A percentile compares a stretch with the other conserved stretches of the same genome.
phyloP scores from a whole-genome alignment of 2,888 invertebrate species.

The Rhagonycha fulva region DNA sequence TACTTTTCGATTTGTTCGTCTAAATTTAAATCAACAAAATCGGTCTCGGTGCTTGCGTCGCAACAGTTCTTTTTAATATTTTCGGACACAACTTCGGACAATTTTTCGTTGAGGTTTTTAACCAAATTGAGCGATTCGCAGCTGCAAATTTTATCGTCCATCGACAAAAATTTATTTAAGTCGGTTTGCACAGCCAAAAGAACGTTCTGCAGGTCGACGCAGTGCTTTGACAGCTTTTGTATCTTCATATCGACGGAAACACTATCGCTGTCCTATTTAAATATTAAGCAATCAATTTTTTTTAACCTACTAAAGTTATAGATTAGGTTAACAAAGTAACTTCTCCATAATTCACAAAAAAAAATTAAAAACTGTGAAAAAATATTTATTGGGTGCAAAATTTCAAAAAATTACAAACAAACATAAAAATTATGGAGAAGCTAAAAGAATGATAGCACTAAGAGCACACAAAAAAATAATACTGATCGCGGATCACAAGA shows the following conservation, averaged over 20 bases:
- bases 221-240: conserved; percentile 53
- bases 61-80: not conserved
- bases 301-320: not conserved
- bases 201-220: conserved; percentile 58
- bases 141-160: conserved; percentile 33
- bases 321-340: conserved; percentile 37
- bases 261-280: conserved; percentile 3
- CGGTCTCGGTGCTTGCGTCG: conserved; percentile 38
- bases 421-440: conserved; percentile 50
- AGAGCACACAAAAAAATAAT: conserved; percentile 40
- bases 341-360: conserved; percentile 45
- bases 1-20: conserved; percentile 44
- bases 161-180: conserved; percentile 42
- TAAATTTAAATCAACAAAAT: conserved; percentile 43
- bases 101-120: conserved; percentile 40
- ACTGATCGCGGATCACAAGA: conserved; percentile 11
- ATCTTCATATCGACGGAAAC: conserved; percentile 27
- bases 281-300: not conserved
- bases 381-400: conserved; percentile 38
- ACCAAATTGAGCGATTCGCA: conserved; percentile 9
- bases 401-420: conserved; percentile 35
- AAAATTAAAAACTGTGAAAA: conserved; percentile 40
- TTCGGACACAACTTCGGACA: conserved; percentile 29
- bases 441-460: conserved; percentile 51
- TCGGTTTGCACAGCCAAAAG: conserved; percentile 52